Evolutionary conservation across 2,888 invertebrate species (phyloP).

Genomic region (Monopis laevigella): DNA sequence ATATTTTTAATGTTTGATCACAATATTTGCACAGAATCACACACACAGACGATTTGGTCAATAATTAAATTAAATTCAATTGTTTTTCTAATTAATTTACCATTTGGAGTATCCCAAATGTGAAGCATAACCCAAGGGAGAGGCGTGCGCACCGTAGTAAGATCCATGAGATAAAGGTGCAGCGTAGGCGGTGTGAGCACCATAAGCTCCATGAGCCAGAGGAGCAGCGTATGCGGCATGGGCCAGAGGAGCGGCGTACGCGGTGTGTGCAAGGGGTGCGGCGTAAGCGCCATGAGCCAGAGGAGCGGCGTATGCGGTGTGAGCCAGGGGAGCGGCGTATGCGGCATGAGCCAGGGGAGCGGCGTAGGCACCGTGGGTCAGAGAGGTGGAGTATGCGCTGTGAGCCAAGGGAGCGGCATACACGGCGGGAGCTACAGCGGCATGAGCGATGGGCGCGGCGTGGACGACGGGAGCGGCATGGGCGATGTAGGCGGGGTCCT

Average conservation of each 20-base stretch:
- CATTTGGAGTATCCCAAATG: slow-evolving; percentile 30
- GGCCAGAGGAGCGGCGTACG: slow-evolving; percentile 23
- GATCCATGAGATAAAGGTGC: slow-evolving; percentile 17
- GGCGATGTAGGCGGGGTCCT: slow-evolving; percentile 28
- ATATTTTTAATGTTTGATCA: too few relatives aligned
- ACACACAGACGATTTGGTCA: too few relatives aligned
- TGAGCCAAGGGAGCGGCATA: slow-evolving; percentile 25
- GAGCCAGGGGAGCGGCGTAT: slow-evolving; percentile 26
- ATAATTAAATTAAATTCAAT: too few relatives aligned
- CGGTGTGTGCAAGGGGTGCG: slow-evolving; percentile 28
- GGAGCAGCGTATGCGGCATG: slow-evolving; percentile 23
- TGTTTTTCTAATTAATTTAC: slow-evolving; percentile 17
- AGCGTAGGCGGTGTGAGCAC: slow-evolving; percentile 22
- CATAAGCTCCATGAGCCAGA: slow-evolving; percentile 26
- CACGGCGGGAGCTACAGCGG: slow-evolving; percentile 19
- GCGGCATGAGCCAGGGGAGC: slow-evolving; percentile 24
- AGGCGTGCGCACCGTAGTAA: slow-evolving; percentile 24
- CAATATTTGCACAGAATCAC: too few relatives aligned
- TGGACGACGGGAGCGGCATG: slow-evolving; percentile 28
- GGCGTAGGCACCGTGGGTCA: slow-evolving; percentile 19
- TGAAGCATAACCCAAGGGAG: slow-evolving; percentile 24
- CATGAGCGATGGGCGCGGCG: slow-evolving; percentile 17
- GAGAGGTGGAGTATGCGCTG: slow-evolving; percentile 16
- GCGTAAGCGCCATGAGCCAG: slow-evolving; percentile 32
- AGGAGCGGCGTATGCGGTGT: slow-evolving; percentile 36